phyloP scores from a whole-genome alignment of 2,797 vertebrate genomes.

The Loriculus beryllinus region DNA sequence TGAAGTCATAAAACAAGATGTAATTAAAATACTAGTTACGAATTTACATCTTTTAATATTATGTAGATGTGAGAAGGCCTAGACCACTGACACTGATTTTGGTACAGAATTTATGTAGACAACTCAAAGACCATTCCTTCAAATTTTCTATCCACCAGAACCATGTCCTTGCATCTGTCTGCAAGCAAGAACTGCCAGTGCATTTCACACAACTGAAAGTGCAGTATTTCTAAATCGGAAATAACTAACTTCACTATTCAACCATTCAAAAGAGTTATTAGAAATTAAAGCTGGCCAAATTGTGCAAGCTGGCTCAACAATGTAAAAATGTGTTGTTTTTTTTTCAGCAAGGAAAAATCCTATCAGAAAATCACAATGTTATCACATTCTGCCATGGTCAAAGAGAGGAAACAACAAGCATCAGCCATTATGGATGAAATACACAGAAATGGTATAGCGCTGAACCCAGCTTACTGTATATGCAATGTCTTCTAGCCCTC shows the following conservation, averaged over 20 bases:
- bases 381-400: conserved; percentile 86
- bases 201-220: background rate
- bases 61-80: conserved; percentile 2
- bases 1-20: background rate
- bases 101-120: background rate
- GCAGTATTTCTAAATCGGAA: background rate
- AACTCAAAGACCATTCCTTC: background rate
- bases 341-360: conserved; percentile 71
- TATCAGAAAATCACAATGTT: conserved; percentile 77
- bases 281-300: background rate
- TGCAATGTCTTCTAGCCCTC: conserved; percentile 27
- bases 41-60: background rate
- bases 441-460: conserved; percentile 84
- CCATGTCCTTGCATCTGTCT: background rate
- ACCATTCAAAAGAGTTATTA: background rate
- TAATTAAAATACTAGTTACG: background rate
- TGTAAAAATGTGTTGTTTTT: conserved; percentile 58
- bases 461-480: conserved; percentile 50
- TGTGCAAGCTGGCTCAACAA: background rate
- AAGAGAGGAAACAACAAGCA: conserved; percentile 89
- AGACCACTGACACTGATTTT: background rate
- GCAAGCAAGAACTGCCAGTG: background rate
- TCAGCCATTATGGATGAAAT: conserved; percentile 92
- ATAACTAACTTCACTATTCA: background rate
- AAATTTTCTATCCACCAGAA: background rate